These are phyloP conservation scores for Strigamia crassipes DNA, from an alignment of 2,888 invertebrate genomes.

Conservation along the genomic window DNA sequence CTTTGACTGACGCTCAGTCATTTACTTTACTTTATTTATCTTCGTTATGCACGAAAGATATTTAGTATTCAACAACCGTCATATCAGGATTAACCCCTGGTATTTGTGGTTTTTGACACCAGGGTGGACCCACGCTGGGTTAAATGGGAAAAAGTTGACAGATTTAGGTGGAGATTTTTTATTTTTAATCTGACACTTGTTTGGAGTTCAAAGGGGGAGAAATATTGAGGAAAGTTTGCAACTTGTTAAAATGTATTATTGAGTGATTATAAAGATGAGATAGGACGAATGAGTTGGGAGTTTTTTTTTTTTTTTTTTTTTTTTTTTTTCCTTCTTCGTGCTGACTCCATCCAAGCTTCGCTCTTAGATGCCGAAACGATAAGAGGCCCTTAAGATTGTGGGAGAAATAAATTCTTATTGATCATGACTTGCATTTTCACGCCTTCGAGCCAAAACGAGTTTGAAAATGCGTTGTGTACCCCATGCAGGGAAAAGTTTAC, in stretches of 20 bases:
- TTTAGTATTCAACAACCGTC: background rate
- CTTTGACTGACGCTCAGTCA: background rate
- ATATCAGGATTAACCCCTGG: background rate
- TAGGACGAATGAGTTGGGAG: background rate
- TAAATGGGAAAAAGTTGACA: background rate
- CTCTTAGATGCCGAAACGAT: conserved; percentile 13
- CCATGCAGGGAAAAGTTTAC: background rate
- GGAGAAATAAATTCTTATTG: conserved; percentile 28
- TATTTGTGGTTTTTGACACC: background rate
- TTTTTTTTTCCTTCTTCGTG: background rate
- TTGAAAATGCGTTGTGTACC: background rate
- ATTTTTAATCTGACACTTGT: background rate
- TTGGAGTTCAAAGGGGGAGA: background rate
- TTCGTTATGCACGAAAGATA: background rate
- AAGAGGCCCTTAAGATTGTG: background rate
- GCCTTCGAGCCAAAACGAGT: conserved; percentile 18
- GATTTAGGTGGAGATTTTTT: background rate
- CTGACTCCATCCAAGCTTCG: background rate
- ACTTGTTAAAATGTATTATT: background rate
- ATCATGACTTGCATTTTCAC: conserved; percentile 27
- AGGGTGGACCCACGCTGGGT: background rate
- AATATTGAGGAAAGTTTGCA: background rate
- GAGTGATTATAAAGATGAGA: background rate
- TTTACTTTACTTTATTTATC: background rate
- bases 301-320: background rate